A percentile compares a stretch with the other conserved stretches of the same genome.
These are phyloP conservation scores for Actenoides lindsayi DNA, from an alignment of 2,113 vertebrate species.

Conservation along the genomic window DNA sequence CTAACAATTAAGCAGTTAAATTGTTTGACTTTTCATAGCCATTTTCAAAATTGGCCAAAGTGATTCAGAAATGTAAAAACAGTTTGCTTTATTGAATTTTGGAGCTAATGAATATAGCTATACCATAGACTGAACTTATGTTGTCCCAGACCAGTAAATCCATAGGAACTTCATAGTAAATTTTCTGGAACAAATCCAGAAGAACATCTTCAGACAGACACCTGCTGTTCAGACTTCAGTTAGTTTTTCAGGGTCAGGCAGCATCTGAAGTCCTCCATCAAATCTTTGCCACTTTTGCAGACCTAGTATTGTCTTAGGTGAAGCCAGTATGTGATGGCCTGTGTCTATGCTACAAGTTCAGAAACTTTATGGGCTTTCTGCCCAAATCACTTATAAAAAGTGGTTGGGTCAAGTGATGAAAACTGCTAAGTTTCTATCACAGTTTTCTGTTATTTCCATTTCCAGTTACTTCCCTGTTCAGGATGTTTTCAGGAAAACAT, in stretches of 20 bases:
- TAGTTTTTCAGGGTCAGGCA: background rate
- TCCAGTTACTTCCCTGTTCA: background rate
- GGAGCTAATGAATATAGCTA: background rate
- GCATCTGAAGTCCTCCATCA: background rate
- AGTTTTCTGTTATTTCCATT: background rate
- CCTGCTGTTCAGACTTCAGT: background rate
- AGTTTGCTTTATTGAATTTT: background rate
- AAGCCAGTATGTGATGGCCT: background rate
- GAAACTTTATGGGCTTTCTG: background rate
- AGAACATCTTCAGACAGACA: background rate
- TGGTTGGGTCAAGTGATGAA: background rate
- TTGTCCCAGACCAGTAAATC: background rate
- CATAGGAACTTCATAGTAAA: background rate
- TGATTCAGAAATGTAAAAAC: background rate
- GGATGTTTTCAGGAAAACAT: background rate
- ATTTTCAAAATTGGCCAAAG: background rate
- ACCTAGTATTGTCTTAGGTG: background rate
- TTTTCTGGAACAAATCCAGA: background rate
- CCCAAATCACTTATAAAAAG: background rate
- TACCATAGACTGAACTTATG: background rate
- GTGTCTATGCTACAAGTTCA: background rate
- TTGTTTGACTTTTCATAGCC: background rate
- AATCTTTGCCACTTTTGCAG: background rate
- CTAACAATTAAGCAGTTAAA: background rate
- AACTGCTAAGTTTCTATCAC: background rate